Percentiles rank a stretch among this genome's conserved stretches.
phyloP scores from a whole-genome alignment of 2,797 vertebrate species.

The Nannoperca australis region DNA sequence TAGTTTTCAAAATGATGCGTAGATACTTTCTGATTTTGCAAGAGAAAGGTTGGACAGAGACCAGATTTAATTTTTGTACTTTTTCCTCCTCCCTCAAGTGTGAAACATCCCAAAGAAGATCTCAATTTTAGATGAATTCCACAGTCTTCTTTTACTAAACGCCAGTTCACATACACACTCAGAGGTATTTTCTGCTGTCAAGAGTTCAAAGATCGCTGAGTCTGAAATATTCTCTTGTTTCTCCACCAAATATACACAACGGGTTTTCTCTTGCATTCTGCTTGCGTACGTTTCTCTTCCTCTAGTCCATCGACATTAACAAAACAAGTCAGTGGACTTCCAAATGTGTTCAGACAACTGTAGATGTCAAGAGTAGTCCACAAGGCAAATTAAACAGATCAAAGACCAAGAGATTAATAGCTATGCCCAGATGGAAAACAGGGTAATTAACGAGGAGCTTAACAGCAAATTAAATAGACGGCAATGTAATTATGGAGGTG shows the following conservation, averaged over 20 bases:
- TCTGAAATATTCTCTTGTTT: constrained; percentile 13
- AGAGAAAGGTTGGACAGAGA: constrained; percentile 65
- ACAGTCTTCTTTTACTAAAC: constrained; percentile 55
- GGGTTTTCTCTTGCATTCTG: constrained; percentile 14
- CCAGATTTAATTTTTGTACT: constrained; percentile 58
- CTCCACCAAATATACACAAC: background rate
- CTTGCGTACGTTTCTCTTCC: background rate
- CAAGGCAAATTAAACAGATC: constrained; percentile 77
- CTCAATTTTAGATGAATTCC: constrained; percentile 55
- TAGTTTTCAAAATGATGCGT: constrained; percentile 80
- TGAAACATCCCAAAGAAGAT: constrained; percentile 62
- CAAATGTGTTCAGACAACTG: constrained; percentile 50
- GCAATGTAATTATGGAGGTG: constrained; percentile 78
- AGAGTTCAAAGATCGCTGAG: constrained; percentile 54
- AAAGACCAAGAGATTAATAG: constrained; percentile 77
- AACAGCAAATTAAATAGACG: constrained; percentile 80
- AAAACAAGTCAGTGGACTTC: constrained; percentile 50
- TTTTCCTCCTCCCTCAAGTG: constrained; percentile 55
- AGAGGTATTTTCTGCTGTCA: constrained; percentile 38
- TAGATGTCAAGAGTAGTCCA: constrained; percentile 66
- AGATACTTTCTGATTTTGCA: constrained; percentile 75
- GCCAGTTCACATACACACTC: constrained; percentile 28
- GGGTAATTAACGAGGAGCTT: constrained; percentile 77
- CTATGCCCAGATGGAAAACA: constrained; percentile 65
- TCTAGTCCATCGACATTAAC: constrained; percentile 15